A percentile compares a stretch with the other conserved stretches of the same genome.
Evolutionary conservation across 2,888 invertebrate genomes (phyloP).

Genomic region (Drosophila emarginata): DNA sequence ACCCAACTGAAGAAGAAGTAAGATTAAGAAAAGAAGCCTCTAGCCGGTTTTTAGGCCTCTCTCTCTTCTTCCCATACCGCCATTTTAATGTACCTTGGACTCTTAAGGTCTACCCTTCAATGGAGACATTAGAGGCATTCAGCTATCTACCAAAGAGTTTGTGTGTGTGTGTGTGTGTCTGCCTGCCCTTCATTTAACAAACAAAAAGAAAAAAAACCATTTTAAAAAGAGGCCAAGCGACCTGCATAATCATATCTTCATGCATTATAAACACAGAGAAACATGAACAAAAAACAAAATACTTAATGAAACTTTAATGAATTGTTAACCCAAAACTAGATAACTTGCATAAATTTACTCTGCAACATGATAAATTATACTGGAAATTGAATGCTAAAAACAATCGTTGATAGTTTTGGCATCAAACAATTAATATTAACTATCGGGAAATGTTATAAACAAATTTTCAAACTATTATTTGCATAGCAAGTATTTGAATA

Average conservation of each 20-base stretch:
- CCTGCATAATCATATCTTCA: constrained; percentile 9
- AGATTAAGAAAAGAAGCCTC: constrained; percentile 13
- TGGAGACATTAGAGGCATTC: constrained; percentile 1
- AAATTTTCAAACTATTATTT: neutral
- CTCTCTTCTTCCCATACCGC: neutral
- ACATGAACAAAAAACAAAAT: neutral
- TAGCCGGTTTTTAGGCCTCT: constrained; percentile 21
- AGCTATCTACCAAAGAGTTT: neutral
- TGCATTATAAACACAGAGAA: constrained; percentile 1
- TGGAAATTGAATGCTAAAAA: neutral
- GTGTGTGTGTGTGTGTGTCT: too few relatives aligned
- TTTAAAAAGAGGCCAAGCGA: constrained; percentile 1
- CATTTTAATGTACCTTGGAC: constrained; percentile 10
- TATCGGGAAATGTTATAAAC: neutral
- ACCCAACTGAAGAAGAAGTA: constrained; percentile 1
- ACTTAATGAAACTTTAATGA: neutral
- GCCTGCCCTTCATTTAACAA: constrained; percentile 5
- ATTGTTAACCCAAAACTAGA: constrained; percentile 5
- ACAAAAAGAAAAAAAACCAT: neutral
- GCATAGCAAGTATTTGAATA: too few relatives aligned
- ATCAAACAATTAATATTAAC: too few relatives aligned
- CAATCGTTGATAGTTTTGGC: neutral
- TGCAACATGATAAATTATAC: neutral
- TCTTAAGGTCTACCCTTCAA: constrained; percentile 3
- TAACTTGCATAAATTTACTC: neutral